Evolutionary conservation across 1,140 invertebrate genomes (phyloP).

Genomic region (Drosophila neocordata): DNA sequence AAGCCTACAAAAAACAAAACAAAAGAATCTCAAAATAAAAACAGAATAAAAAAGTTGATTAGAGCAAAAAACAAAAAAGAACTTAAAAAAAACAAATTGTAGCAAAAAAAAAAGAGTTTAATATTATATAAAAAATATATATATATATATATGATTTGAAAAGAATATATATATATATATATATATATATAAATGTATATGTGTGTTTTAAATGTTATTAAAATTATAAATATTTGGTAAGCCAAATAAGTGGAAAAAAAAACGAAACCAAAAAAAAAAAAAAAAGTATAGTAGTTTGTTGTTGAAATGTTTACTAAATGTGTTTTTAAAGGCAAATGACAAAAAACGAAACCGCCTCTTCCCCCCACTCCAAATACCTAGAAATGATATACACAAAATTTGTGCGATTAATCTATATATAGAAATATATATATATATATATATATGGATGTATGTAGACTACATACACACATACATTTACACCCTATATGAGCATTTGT

Average conservation of each 20-base stretch:
- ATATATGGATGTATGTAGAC: neutral
- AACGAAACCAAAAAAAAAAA: conserved; percentile 28
- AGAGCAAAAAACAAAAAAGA: conserved; percentile 15
- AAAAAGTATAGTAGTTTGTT: conserved; percentile 65
- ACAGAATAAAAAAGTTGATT: conserved; percentile 14
- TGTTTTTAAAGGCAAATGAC: conserved; percentile 67
- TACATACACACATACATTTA: neutral
- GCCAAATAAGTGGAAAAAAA: conserved; percentile 20
- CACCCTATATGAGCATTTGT: neutral
- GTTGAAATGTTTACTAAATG: conserved; percentile 76
- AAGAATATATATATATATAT: conserved; percentile 37
- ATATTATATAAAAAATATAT: conserved; percentile 8
- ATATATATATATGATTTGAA: conserved; percentile 14
- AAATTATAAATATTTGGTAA: conserved; percentile 73
- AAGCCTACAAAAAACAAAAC: neutral
- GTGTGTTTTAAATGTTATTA: conserved; percentile 80
- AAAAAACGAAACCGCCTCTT: conserved; percentile 13
- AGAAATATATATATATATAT: neutral
- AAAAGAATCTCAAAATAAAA: neutral
- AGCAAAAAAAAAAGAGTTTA: conserved; percentile 10
- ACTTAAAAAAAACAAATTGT: conserved; percentile 8
- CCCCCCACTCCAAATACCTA: neutral
- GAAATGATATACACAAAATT: neutral
- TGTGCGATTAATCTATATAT: conserved; percentile 7
- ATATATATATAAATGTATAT: conserved; percentile 69